phyloP scores from a whole-genome alignment of 2,113 vertebrate genomes.

The Equus przewalskii region DNA sequence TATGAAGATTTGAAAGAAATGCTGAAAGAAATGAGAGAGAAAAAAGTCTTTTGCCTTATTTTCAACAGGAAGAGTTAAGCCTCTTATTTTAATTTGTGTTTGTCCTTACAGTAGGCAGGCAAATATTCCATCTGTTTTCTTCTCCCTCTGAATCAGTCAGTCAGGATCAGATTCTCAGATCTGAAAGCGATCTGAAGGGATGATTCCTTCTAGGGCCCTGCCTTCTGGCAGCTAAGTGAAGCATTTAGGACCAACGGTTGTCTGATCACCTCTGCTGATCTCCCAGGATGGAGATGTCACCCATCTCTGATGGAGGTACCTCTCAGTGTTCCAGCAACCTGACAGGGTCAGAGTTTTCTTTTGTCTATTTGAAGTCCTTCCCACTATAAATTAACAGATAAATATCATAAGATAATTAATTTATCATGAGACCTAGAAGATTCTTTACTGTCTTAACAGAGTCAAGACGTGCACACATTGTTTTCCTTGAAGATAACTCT shows the following conservation, averaged over 20 bases:
- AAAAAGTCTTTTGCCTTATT: neutral
- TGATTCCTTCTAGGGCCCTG: neutral
- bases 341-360: neutral
- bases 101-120: neutral
- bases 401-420: neutral
- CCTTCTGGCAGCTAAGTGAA: neutral
- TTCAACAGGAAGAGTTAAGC: neutral
- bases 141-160: neutral
- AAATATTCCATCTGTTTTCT: neutral
- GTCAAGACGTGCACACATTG: neutral
- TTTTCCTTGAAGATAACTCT: neutral
- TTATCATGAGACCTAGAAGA: neutral
- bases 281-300: neutral
- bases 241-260: neutral
- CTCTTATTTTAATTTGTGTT: neutral
- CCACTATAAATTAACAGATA: neutral
- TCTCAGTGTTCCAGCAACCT: neutral
- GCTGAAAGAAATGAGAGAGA: neutral
- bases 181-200: neutral
- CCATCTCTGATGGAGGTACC: neutral
- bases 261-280: neutral
- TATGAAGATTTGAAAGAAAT: neutral
- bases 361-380: neutral
- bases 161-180: neutral
- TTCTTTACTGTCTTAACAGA: neutral